Evolutionary conservation across 2,888 invertebrate species (phyloP).

Genomic region (Lepidochrysops patricia): DNA sequence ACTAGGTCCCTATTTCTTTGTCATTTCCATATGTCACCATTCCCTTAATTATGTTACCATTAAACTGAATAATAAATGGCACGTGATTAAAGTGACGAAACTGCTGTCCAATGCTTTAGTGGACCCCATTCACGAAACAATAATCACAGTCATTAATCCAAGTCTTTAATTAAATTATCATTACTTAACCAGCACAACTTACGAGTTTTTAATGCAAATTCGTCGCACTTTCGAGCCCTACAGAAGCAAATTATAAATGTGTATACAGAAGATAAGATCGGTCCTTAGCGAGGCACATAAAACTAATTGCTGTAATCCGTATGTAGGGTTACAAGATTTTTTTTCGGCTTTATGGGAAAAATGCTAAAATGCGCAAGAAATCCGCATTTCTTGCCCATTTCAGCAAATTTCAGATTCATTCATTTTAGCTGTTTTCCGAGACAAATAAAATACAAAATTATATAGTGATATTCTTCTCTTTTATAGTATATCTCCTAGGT

Average conservation of each 20-base stretch:
- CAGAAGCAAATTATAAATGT: constrained; percentile 42
- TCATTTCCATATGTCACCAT: constrained; percentile 1
- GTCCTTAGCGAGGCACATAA: constrained; percentile 47
- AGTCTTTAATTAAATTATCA: constrained; percentile 22
- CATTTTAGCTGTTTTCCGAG: too few relatives aligned
- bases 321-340: too few relatives aligned
- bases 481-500: too few relatives aligned
- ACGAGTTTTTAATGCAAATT: constrained; percentile 39
- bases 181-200: constrained; percentile 30
- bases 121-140: constrained; percentile 9
- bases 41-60: background rate
- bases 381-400: too few relatives aligned
- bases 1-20: background rate
- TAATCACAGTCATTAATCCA: constrained; percentile 19
- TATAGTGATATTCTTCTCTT: too few relatives aligned
- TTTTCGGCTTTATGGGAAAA: too few relatives aligned
- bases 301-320: constrained; percentile 60
- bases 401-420: too few relatives aligned
- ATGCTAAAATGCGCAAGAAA: too few relatives aligned
- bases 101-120: background rate
- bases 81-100: background rate
- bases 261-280: constrained; percentile 45
- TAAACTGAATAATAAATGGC: background rate
- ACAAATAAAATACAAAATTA: too few relatives aligned
- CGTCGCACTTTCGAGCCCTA: constrained; percentile 29